phyloP scores from a whole-genome alignment of 1,140 invertebrate genomes.

The Amphibalanus amphitrite region DNA sequence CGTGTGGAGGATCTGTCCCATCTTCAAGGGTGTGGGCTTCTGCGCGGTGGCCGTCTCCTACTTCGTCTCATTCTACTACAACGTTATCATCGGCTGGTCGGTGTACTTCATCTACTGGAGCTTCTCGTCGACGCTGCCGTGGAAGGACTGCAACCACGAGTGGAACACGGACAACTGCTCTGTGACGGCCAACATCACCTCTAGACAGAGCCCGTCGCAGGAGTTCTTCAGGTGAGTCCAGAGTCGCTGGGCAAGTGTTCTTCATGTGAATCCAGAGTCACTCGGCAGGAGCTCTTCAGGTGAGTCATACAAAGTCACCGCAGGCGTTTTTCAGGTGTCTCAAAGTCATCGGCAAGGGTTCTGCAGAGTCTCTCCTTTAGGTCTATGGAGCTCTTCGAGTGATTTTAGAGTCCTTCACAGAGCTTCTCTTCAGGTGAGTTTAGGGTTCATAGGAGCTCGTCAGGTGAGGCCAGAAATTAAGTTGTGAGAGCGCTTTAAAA shows the following conservation, averaged over 20 bases:
- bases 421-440: too few species aligned
- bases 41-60: slow-evolving; percentile 37
- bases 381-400: too few species aligned
- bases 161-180: slow-evolving; percentile 32
- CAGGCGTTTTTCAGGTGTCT: not conserved
- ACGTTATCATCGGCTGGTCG: slow-evolving; percentile 36
- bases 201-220: slow-evolving; percentile 20
- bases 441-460: too few species aligned
- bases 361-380: too few species aligned
- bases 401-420: too few species aligned
- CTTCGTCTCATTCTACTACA: slow-evolving; percentile 36
- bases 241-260: too few species aligned
- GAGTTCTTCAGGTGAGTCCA: slow-evolving; percentile 30
- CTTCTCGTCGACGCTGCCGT: slow-evolving; percentile 29
- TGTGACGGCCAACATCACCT: slow-evolving; percentile 14
- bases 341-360: too few species aligned
- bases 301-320: not conserved
- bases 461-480: too few species aligned
- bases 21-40: slow-evolving; percentile 36
- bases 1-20: slow-evolving; percentile 29
- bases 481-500: too few species aligned
- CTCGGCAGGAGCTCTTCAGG: not conserved
- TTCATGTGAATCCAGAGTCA: too few species aligned
- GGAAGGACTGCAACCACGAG: slow-evolving; percentile 31
- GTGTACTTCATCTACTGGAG: slow-evolving; percentile 32